Conservation (phyloP, 2,888 invertebrate genomes). For the Micropterix aruncella region DNA sequence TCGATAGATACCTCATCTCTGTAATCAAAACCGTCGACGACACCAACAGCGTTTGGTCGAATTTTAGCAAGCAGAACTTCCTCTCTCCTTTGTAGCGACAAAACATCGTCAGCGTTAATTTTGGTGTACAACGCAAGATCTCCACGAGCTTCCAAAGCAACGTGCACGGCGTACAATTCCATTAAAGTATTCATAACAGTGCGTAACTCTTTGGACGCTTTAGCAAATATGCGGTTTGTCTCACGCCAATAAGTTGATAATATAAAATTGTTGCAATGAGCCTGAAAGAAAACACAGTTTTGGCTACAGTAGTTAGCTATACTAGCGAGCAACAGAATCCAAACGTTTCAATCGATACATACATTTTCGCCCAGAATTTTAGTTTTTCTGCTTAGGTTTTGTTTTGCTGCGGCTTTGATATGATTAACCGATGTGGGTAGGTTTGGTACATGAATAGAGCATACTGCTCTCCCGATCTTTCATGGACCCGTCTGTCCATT, state of each 20-base stretch:
- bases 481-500: no score
- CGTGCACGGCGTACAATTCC: slow-evolving; percentile 66
- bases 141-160: slow-evolving; percentile 59
- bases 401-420: no score
- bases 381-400: no score
- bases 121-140: slow-evolving; percentile 67
- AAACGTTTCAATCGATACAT: no score
- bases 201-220: slow-evolving; percentile 44
- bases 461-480: no score
- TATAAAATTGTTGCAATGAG: slow-evolving; percentile 73
- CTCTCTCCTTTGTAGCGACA: slow-evolving; percentile 50
- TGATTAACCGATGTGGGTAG: no score
- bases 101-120: slow-evolving; percentile 39
- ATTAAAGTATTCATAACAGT: slow-evolving; percentile 54
- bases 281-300: slow-evolving; percentile 32
- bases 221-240: slow-evolving; percentile 28
- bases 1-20: slow-evolving; percentile 45
- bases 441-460: no score
- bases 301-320: slow-evolving; percentile 1
- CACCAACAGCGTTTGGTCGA: slow-evolving; percentile 76
- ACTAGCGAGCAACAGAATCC: no score
- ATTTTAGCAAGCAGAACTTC: slow-evolving; percentile 54
- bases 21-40: slow-evolving; percentile 87
- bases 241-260: slow-evolving; percentile 54
- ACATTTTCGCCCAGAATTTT: no score